Base-by-base conservation (phyloP, 1,140 invertebrate species). In the Mactra quadrangularis region DNA sequence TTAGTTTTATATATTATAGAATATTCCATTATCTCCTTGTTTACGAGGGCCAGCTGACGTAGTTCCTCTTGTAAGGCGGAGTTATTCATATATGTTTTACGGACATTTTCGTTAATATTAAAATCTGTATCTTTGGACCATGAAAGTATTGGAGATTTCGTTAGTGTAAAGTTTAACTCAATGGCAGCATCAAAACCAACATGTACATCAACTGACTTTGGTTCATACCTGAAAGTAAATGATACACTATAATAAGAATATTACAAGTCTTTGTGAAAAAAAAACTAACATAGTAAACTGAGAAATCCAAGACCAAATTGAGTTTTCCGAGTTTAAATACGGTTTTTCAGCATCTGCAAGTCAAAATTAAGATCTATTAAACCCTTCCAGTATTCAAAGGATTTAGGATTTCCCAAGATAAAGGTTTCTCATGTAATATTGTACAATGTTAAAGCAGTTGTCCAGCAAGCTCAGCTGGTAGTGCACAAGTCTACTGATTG, bases 61-160 rank as follows among this genome's bases (percentile, higher is more conserved):
- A 96, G 94, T 88, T 97, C 97, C 33, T 85, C 90, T 89, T 84
- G 81, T 25, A 92, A 87, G 13, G 87, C 84, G 33, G 79, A n/a
- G 31, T 85, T 75, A 25, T 55, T 85, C 29, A 84, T 50, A 68
- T 92, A 92, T 4, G 50, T 62, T 19, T 53, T 74, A 86, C 92
- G 57, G 88, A 93, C 85, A 82, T 96, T 95, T 52, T 94, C 91
- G 7, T 85, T 88, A 7, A 95, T 90, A 64, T 94, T 94, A 92
- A 96, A 97, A 92, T 97, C 96, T 88, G 96, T 94, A 7, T 95
- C 94, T 15, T 94, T 94, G 0, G 96, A 96, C 97, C 97, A 98
- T 85, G 96, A 95, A 68, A 95, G 92, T 0, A 95, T 94, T 25
- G 97, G 95, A 89, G 96, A 95, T 57, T 85, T 83, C 6, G 96